Base-by-base conservation (phyloP, 2,113 vertebrate species). In the Rostratula benghalensis region DNA sequence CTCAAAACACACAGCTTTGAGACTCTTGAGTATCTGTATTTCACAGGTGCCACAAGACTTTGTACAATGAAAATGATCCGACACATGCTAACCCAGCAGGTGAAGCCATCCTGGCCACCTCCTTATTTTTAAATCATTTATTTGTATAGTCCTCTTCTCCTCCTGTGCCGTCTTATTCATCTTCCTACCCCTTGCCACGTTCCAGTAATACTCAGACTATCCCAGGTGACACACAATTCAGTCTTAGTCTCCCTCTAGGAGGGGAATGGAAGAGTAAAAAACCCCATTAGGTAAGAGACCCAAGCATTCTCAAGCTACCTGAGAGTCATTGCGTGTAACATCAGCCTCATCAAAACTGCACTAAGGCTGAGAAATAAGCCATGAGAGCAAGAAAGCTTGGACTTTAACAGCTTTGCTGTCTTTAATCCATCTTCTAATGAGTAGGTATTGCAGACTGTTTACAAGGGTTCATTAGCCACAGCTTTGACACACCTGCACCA, bases 341-440 rank as follows among this genome's bases (percentile, higher is more conserved):
- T 39, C 81, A 92, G 57, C 25, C 75, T 74, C 68, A 75, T 84
- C 93, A 92, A 93, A 95, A 65, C 80, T 79, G 65, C 57, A 73
- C 68, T 82, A 82, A 76, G 73, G 74, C 68, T 78, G 64, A 91
- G 57, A 56, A 87, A 81, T 75, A 91, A 79, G 46, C 54, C 30
- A 88, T 11, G 13, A 84, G 35, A 87, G 43, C 65, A 90, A 90
- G 50, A 67, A 88, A 93, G 56, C 83, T 76, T 50, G 48, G 64
- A 84, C 64, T 83, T 67, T 7, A 91, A 90, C 82, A 74, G 77
- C 88, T 91, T 77, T 79, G 31, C 45, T 86, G 71, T 73, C 90
- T 89, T 94, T 95, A 95, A 96, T 90, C 90, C 56, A 63, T 73
- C 67, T 79, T 89, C 65, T 96, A 95, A 96, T 94, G 31, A 91